Percentiles rank a stretch among this genome's conserved stretches.
phyloP scores from a whole-genome alignment of 2,113 vertebrate species.

The Oxygymnocypris stewartii region DNA sequence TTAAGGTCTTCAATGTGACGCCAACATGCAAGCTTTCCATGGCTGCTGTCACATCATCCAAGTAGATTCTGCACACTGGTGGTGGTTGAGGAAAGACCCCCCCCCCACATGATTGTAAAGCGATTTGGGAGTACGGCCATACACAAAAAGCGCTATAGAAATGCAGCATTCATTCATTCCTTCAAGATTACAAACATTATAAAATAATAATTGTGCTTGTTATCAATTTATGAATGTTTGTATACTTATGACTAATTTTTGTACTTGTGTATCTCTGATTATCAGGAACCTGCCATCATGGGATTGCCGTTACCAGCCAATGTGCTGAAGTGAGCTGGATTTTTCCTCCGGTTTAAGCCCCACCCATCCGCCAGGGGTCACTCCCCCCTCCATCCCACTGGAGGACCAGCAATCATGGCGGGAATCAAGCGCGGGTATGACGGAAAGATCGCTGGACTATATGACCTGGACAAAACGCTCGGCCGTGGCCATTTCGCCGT shows the following conservation, averaged over 20 bases:
- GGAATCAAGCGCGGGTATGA: constrained; percentile 97
- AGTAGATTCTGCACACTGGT: too few species aligned
- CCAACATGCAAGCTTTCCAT: background rate
- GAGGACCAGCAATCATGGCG: constrained; percentile 85
- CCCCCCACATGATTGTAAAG: too few species aligned
- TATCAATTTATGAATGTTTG: constrained; percentile 6
- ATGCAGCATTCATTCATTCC: too few species aligned
- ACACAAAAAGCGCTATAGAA: too few species aligned
- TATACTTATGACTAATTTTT: background rate
- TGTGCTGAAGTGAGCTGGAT: constrained; percentile 78
- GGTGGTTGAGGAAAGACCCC: too few species aligned
- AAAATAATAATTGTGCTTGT: background rate
- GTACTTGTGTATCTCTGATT: constrained; percentile 1
- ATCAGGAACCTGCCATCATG: constrained; percentile 76
- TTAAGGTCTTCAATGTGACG: background rate
- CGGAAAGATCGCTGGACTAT: constrained; percentile 96
- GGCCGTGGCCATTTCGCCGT: constrained; percentile 97
- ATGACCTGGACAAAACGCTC: constrained; percentile 97
- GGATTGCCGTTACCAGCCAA: constrained; percentile 71
- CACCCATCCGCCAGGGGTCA: constrained; percentile 50
- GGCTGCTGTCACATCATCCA: too few species aligned
- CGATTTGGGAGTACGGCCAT: too few species aligned
- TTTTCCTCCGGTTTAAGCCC: constrained; percentile 51
- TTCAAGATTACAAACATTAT: background rate
- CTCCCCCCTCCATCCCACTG: constrained; percentile 58